phyloP scores from a whole-genome alignment of 1,140 invertebrate genomes.

The Drosophila melanogaster region Release_6_plus_ISO1_MT NT_033779.5:14761501-14762000 shows the following conservation, averaged over 20 bases:
- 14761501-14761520: not conserved
- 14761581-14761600: not conserved
- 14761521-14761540: not conserved
- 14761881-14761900: not conserved
- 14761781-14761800: not conserved
- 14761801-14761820: not conserved
- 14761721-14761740: slow-evolving; percentile 49
- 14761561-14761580: slow-evolving; percentile 17
- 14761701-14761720: slow-evolving; percentile 50
- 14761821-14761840: not conserved
- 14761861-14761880: not conserved
- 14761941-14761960: too few species aligned
- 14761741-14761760: not conserved
- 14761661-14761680: slow-evolving; percentile 40
- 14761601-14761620: slow-evolving; percentile 17
- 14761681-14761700: slow-evolving; percentile 51
- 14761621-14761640: slow-evolving; percentile 60
- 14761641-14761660: slow-evolving; percentile 57
- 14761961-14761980: too few species aligned
- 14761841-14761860: not conserved
- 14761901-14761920: not conserved
- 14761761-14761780: not conserved
- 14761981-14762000: too few species aligned
- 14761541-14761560: slow-evolving; percentile 21
- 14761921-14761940: not conserved